These are phyloP conservation scores for Sarcophaga rosellei DNA, from an alignment of 2,888 invertebrate genomes.

Conservation along the genomic window DNA sequence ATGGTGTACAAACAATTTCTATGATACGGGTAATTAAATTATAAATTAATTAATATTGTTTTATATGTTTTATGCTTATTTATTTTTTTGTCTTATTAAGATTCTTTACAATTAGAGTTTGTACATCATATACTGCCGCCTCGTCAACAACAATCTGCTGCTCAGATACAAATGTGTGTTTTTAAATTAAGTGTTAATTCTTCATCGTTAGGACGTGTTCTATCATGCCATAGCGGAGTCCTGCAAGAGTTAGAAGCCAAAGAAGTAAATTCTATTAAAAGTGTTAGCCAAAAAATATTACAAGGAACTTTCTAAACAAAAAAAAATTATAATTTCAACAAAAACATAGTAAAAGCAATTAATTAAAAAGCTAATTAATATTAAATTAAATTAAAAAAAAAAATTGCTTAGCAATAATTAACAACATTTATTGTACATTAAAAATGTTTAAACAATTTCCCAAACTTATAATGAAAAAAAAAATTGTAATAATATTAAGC, in stretches of 20 bases:
- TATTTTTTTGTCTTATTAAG: conserved; percentile 61
- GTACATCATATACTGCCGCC: conserved; percentile 66
- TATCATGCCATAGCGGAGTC: conserved; percentile 72
- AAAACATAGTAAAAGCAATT: background rate
- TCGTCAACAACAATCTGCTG: conserved; percentile 50
- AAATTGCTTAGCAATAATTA: background rate
- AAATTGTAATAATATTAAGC: too few species aligned
- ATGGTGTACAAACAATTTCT: conserved; percentile 75
- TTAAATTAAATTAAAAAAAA: background rate
- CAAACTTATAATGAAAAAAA: too few species aligned
- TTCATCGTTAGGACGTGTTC: conserved; percentile 70
- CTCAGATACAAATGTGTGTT: conserved; percentile 67
- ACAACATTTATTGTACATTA: background rate
- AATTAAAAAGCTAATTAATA: background rate
- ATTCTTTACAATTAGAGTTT: conserved; percentile 71
- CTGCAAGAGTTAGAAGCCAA: conserved; percentile 72
- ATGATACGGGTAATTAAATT: conserved; percentile 75
- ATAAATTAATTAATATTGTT: background rate
- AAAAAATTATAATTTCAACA: background rate
- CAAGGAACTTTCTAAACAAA: conserved; percentile 57
- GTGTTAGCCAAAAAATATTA: conserved; percentile 58
- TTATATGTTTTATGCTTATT: conserved; percentile 25
- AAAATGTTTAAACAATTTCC: too few species aligned
- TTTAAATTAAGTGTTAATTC: conserved; percentile 72
- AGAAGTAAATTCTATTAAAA: conserved; percentile 67